These are phyloP conservation scores for Cladorhizidae sp. DNA, from an alignment of 37 sponge, comb jelly and placozoan genomes.

Conservation along the genomic window DNA sequence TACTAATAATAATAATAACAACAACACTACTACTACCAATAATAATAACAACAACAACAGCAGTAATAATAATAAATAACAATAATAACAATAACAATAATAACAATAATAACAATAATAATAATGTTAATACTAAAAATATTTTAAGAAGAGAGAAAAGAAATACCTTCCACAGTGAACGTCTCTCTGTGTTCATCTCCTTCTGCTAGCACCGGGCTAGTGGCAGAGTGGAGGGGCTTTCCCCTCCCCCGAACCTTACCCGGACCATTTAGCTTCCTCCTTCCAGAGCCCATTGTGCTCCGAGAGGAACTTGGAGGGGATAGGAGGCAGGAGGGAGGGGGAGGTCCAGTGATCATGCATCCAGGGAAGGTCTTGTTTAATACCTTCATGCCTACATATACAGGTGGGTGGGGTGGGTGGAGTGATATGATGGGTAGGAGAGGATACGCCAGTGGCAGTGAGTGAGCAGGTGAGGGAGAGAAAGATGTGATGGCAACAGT, in stretches of 20 bases:
- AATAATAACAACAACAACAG: no score
- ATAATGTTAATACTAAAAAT: no score
- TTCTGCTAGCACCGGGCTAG: background rate
- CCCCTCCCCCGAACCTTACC: background rate
- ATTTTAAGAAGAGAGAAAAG: background rate
- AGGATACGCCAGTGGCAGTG: background rate
- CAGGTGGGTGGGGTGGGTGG: background rate
- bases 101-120: no score
- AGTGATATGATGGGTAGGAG: background rate
- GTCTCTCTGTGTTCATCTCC: constrained; percentile 20
- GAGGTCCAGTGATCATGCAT: constrained; percentile 78
- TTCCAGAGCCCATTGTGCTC: background rate
- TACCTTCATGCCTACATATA: constrained; percentile 79
- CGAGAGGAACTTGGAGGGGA: constrained; percentile 60
- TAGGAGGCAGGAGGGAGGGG: constrained; percentile 68
- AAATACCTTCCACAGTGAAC: constrained; percentile 52
- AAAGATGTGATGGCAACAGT: background rate
- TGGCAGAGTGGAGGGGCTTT: background rate
- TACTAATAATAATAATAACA: no score
- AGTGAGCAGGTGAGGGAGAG: background rate
- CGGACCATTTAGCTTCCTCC: background rate
- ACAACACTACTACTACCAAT: no score
- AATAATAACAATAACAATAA: no score
- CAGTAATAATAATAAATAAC: no score
- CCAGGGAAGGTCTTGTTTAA: constrained; percentile 80